Evolutionary conservation across 2,797 vertebrate genomes (phyloP).

Genomic region (Allobates femoralis): DNA sequence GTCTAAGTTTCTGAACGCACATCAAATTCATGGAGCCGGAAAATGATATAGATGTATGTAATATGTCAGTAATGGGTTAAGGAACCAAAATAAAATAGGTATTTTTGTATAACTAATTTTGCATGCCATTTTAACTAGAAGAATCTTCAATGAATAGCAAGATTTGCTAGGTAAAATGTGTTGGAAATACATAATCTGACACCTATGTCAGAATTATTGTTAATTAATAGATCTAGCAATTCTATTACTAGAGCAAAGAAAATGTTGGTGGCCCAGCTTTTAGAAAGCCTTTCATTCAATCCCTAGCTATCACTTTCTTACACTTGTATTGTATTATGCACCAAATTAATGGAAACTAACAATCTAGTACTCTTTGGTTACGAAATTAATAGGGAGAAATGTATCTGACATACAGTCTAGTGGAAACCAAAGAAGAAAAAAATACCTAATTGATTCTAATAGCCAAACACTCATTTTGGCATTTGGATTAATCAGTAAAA

Average conservation of each 20-base stretch:
- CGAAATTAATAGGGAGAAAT: neutral
- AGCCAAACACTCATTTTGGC: too few species aligned
- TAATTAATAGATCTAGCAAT: neutral
- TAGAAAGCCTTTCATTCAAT: neutral
- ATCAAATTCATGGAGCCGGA: too few species aligned
- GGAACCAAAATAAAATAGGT: too few species aligned
- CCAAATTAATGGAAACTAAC: neutral
- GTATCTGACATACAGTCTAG: neutral
- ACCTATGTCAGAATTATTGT: neutral
- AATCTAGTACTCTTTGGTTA: neutral
- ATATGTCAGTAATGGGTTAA: too few species aligned
- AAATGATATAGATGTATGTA: too few species aligned
- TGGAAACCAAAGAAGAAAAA: too few species aligned
- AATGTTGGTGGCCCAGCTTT: neutral
- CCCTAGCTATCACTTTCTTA: neutral
- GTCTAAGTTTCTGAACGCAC: too few species aligned
- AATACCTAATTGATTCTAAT: too few species aligned
- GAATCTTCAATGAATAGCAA: neutral
- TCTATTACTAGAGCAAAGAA: neutral
- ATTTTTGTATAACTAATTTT: too few species aligned
- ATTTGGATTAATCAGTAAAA: neutral
- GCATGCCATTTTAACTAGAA: neutral
- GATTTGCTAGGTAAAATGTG: neutral
- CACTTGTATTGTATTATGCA: neutral
- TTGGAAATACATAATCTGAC: neutral